phyloP scores from a whole-genome alignment of 2,113 vertebrate species.

The Festucalex cinctus region DNA sequence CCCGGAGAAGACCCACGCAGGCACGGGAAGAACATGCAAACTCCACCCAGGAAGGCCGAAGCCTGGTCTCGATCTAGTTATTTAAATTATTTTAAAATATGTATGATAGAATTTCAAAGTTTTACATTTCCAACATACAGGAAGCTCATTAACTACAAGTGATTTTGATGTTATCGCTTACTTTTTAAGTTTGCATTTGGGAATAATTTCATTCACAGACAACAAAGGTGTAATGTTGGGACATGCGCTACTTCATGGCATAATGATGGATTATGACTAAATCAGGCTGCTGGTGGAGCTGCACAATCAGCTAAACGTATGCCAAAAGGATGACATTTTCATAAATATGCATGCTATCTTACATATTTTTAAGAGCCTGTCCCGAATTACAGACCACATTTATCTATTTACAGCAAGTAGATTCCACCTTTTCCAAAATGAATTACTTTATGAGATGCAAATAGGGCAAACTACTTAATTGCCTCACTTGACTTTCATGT shows the following conservation, averaged over 20 bases:
- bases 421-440: slow-evolving; percentile 52
- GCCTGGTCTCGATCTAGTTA: too few species aligned
- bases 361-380: slow-evolving; percentile 56
- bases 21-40: too few species aligned
- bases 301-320: slow-evolving; percentile 68
- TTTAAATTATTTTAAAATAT: neutral
- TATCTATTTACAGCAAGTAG: slow-evolving; percentile 60
- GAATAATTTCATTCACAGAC: slow-evolving; percentile 37
- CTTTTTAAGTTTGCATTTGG: slow-evolving; percentile 26
- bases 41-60: too few species aligned
- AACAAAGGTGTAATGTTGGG: slow-evolving; percentile 7
- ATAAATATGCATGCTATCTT: slow-evolving; percentile 70
- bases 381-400: slow-evolving; percentile 64
- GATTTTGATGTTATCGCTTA: slow-evolving; percentile 6
- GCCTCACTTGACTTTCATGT: slow-evolving; percentile 50
- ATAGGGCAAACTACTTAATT: slow-evolving; percentile 46
- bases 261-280: slow-evolving; percentile 69
- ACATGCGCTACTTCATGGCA: slow-evolving; percentile 43
- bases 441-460: slow-evolving; percentile 46
- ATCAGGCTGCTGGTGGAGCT: slow-evolving; percentile 50
- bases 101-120: neutral
- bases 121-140: slow-evolving; percentile 8
- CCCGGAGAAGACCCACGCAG: too few species aligned
- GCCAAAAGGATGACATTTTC: slow-evolving; percentile 62
- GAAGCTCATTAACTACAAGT: slow-evolving; percentile 6